A percentile compares a stretch with the other conserved stretches of the same genome.
Conservation (phyloP, 2,797 vertebrate genomes). For the Crotalus adamanteus region DNA sequence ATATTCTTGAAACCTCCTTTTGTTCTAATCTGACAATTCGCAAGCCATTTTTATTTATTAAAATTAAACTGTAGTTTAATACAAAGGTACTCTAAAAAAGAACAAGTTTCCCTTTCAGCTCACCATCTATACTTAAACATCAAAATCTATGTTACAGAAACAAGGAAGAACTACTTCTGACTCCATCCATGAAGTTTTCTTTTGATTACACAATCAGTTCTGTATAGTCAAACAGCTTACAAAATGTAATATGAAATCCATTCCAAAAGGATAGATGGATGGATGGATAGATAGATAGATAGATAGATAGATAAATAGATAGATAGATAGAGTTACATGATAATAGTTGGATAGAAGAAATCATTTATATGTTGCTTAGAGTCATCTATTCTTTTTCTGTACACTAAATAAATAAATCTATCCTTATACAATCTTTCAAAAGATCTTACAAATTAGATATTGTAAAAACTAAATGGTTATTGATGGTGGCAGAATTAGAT, state of each 20-base stretch:
- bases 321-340: neutral
- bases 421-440: neutral
- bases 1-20: neutral
- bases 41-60: neutral
- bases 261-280: neutral
- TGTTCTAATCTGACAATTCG: neutral
- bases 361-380: neutral
- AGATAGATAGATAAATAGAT: neutral
- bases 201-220: neutral
- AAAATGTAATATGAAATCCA: neutral
- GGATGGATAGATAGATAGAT: too few species aligned
- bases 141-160: neutral
- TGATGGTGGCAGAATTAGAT: conserved; percentile 13
- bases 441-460: conserved; percentile 27
- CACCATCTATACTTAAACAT: neutral
- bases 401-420: neutral
- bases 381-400: neutral
- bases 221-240: neutral
- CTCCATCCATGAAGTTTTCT: neutral
- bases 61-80: neutral
- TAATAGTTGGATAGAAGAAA: conserved; percentile 18
- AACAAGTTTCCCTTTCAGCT: fast-evolving
- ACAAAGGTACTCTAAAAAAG: neutral
- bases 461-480: conserved; percentile 33
- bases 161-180: neutral